Evolutionary conservation across 1,140 invertebrate species (phyloP).

Genomic region (Drosophila setifemur): DNA sequence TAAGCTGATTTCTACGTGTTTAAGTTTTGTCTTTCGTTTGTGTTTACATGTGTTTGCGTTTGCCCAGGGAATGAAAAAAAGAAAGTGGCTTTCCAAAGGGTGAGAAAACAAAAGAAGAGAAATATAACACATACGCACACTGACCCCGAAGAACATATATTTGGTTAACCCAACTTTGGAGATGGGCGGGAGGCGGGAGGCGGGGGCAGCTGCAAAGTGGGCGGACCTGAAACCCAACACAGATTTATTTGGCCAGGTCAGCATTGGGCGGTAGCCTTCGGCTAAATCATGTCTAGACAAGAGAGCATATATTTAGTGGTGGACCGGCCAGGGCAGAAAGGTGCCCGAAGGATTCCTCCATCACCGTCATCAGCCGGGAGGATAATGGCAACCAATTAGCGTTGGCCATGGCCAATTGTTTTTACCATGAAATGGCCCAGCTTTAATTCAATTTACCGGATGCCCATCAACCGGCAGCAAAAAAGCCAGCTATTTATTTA

Average conservation of each 20-base stretch:
- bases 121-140: slow-evolving; percentile 12
- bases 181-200: too few relatives aligned
- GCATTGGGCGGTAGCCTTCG: slow-evolving; percentile 16
- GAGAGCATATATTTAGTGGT: slow-evolving; percentile 54
- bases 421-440: too few relatives aligned
- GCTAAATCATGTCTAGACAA: slow-evolving; percentile 72
- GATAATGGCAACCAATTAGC: slow-evolving; percentile 42
- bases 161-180: slow-evolving; percentile 45
- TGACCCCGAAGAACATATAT: slow-evolving; percentile 67
- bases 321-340: too few relatives aligned
- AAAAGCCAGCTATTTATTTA: slow-evolving; percentile 2
- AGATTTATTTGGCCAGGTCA: slow-evolving; percentile 67
- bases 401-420: slow-evolving; percentile 19
- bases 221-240: slow-evolving; percentile 56
- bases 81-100: too few relatives aligned
- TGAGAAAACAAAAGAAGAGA: too few relatives aligned
- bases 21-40: slow-evolving; percentile 65
- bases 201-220: not conserved
- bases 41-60: slow-evolving; percentile 71
- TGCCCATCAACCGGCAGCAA: not conserved
- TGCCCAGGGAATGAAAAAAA: slow-evolving; percentile 8
- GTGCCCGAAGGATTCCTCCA: slow-evolving; percentile 12
- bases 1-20: slow-evolving; percentile 69
- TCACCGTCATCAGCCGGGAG: not conserved
- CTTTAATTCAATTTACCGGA: slow-evolving; percentile 47